Evolutionary conservation across 2,797 vertebrate genomes (phyloP), one percentile per base, ranked within the genome.

Genomic region (Melanotaenia trifasciata): DNA sequence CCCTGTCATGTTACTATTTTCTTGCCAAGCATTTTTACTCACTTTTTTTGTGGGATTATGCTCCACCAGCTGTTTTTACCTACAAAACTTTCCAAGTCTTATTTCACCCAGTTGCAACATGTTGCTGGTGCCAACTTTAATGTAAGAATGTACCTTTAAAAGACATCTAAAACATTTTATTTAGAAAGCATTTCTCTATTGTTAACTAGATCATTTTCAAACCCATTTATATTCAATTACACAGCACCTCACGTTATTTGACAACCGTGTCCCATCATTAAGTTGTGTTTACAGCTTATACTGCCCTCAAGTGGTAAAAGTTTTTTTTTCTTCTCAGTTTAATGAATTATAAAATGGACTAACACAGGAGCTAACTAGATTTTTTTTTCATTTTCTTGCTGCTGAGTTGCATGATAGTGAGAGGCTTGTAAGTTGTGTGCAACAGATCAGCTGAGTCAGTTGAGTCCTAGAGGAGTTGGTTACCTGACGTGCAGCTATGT

Each of bases 401-500:
- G 2, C 43, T 50, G n/a, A 11, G 11, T 35, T 50, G 20, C 1
- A 20, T 20, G 14, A 47, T 36, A 14, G 22, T 18, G 30, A 5
- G 16, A 24, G 22, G 1, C 0, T 14, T 12, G n/a, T 56, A 18
- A 35, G 47, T n/a, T 30, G 26, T n/a, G 9, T 14, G 14, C 0
- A 36, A 59, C n/a, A 20, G 10, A 22, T 30, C 30, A 30, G 30
- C 32, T 33, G 32, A 33, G 6, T 30, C 30, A 30, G 30, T 8
- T 33, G 32, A 33, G 5, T 4, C 32, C 4, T 59, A 24, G 14
- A 38, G 8, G 36, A 3, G 9, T 24, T 51, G 0, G 9, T 78
- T 89, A 95, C 94, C 94, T 93, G 86, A 7, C 91, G 90, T 18
- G 86, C 94, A 64, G 70, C 83, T 0, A 12, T 56, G 83, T 90